Evolutionary conservation across 2,888 invertebrate species (phyloP).

Genomic region (Plagodis pulveraria): DNA sequence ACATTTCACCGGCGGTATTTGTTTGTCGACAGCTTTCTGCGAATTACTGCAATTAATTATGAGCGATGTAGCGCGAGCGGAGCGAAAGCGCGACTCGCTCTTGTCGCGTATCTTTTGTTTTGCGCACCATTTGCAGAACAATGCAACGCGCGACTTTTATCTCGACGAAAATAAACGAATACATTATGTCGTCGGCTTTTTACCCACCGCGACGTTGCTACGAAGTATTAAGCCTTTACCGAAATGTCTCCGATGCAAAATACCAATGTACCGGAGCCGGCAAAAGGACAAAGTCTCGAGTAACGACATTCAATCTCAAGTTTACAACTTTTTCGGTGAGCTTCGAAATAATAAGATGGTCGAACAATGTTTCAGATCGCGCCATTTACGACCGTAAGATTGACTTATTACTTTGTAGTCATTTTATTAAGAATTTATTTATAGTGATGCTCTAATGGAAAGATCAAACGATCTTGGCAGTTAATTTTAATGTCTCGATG

Average conservation of each 20-base stretch:
- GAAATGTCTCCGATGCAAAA: slow-evolving; percentile 55
- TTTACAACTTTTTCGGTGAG: slow-evolving; percentile 41
- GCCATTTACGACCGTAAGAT: slow-evolving; percentile 52
- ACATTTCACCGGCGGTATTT: slow-evolving; percentile 63
- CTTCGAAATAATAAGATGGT: slow-evolving; percentile 25
- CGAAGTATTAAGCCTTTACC: slow-evolving; percentile 44
- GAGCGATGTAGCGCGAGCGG: slow-evolving; percentile 54
- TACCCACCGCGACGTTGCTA: slow-evolving; percentile 39
- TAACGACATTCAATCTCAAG: slow-evolving; percentile 47
- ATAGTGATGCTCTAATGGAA: slow-evolving; percentile 80
- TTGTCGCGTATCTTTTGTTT: slow-evolving; percentile 62
- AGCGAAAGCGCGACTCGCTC: slow-evolving; percentile 43
- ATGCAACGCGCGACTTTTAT: slow-evolving; percentile 74
- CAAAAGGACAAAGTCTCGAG: slow-evolving; percentile 36
- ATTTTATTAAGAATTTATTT: slow-evolving; percentile 75
- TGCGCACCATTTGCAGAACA: slow-evolving; percentile 75
- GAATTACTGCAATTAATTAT: slow-evolving; percentile 80
- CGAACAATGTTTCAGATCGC: slow-evolving; percentile 58
- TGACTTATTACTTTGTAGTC: slow-evolving; percentile 69
- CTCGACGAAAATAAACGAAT: slow-evolving; percentile 66
- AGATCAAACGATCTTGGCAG: slow-evolving; percentile 81
- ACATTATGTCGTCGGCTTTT: slow-evolving; percentile 59
- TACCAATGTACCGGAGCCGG: slow-evolving; percentile 44
- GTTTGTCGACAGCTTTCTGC: slow-evolving; percentile 71
- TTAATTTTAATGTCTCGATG: slow-evolving; percentile 83